Percentiles rank a stretch among this genome's conserved stretches.
Conservation (phyloP, 2,113 vertebrate genomes). For the Beaufortia kweichowensis region DNA sequence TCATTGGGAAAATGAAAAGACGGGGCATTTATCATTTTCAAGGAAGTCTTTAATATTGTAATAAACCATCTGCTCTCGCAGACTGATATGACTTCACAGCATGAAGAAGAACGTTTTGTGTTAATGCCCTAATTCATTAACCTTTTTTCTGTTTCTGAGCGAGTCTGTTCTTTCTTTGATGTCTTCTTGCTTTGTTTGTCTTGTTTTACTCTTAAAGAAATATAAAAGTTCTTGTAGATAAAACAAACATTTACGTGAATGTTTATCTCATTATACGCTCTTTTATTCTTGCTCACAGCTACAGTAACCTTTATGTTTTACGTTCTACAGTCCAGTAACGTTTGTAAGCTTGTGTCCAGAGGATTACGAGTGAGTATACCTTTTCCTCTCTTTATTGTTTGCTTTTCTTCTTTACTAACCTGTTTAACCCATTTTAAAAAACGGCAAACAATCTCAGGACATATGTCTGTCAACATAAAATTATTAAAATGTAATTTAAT, state of each 20-base stretch:
- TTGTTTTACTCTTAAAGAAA: too few relatives aligned
- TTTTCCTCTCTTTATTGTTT: not conserved
- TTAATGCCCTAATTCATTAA: not conserved
- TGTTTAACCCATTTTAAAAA: too few relatives aligned
- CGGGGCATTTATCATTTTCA: slow-evolving; percentile 36
- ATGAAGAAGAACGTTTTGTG: not conserved
- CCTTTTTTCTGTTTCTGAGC: not conserved
- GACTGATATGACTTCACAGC: not conserved
- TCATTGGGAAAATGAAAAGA: slow-evolving; percentile 35
- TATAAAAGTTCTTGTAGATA: too few relatives aligned
- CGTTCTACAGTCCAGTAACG: slow-evolving; percentile 79
- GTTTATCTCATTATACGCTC: too few relatives aligned
- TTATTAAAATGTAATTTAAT: too few relatives aligned
- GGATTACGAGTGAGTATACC: slow-evolving; percentile 81
- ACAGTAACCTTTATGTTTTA: too few relatives aligned
- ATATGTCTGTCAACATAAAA: too few relatives aligned
- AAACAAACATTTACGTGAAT: too few relatives aligned
- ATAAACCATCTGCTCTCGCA: slow-evolving; percentile 38
- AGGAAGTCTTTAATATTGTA: slow-evolving; percentile 15
- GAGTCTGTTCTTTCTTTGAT: not conserved
- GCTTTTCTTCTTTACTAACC: not conserved
- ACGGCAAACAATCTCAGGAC: too few relatives aligned
- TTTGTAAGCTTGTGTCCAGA: slow-evolving; percentile 87
- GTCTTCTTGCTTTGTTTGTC: too few relatives aligned
- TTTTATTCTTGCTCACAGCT: too few relatives aligned